Evolutionary conservation across 2,888 invertebrate species (phyloP).

Genomic region (Patella depressa): DNA sequence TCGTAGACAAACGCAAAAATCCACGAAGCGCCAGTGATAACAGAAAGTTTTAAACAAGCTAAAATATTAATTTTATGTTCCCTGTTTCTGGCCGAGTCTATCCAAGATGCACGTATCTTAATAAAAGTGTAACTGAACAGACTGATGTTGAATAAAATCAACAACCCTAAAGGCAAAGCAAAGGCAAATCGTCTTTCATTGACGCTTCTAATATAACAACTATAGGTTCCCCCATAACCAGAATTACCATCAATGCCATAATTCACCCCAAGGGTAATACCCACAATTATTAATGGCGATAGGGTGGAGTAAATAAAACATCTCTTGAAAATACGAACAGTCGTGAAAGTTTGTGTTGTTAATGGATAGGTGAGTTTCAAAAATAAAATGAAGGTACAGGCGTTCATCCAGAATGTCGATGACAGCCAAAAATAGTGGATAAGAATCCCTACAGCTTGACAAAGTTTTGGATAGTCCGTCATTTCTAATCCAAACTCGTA

Average conservation of each 20-base stretch:
- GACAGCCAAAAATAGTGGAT: constrained; percentile 3
- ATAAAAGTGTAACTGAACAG: constrained; percentile 1
- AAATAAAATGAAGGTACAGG: neutral
- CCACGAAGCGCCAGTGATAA: neutral
- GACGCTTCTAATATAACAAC: neutral
- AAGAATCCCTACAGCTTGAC: neutral
- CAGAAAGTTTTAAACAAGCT: neutral
- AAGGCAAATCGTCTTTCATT: constrained; percentile 6
- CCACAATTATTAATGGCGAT: constrained; percentile 4
- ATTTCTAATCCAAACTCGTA: constrained; percentile 4
- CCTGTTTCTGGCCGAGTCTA: neutral
- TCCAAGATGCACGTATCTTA: neutral
- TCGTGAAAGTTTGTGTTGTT: neutral
- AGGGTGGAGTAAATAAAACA: neutral
- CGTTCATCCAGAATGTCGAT: constrained; percentile 1
- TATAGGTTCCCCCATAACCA: neutral
- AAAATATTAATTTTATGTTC: constrained; percentile 6
- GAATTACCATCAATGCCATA: neutral
- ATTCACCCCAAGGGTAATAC: neutral
- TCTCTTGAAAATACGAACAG: neutral
- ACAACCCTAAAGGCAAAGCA: neutral
- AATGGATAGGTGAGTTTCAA: neutral
- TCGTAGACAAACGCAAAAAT: constrained; percentile 1
- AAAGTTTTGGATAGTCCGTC: neutral
- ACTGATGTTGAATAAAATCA: neutral